Percentiles rank a stretch among this genome's conserved stretches.
phyloP scores from a whole-genome alignment of 2,888 invertebrate genomes.

The Harpalus rubripes region DNA sequence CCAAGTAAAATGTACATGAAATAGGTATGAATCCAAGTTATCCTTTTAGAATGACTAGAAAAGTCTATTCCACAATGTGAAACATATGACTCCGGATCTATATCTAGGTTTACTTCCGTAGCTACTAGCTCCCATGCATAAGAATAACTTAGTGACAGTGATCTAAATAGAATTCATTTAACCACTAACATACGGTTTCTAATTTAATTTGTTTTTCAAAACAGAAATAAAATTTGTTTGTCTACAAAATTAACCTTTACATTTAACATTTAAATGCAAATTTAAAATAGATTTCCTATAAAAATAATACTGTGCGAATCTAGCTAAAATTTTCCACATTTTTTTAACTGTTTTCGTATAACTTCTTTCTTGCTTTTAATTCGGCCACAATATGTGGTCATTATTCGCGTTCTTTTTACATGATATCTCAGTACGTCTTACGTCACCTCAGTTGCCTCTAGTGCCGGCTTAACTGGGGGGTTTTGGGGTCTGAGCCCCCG shows the following conservation, averaged over 20 bases:
- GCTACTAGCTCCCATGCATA: neutral
- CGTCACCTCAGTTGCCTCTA: too few relatives aligned
- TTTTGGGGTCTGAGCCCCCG: too few relatives aligned
- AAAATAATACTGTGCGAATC: too few relatives aligned
- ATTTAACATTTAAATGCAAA: neutral
- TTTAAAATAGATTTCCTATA: neutral
- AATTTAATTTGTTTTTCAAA: slow-evolving; percentile 7
- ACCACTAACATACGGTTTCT: slow-evolving; percentile 2
- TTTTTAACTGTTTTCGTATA: too few relatives aligned
- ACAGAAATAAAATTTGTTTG: neutral
- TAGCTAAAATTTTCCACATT: too few relatives aligned
- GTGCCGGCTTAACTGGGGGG: too few relatives aligned
- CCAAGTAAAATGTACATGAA: slow-evolving; percentile 12
- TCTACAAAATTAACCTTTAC: neutral
- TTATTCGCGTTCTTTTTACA: too few relatives aligned
- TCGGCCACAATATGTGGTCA: too few relatives aligned
- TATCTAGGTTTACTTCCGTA: slow-evolving; percentile 10
- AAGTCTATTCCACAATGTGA: neutral
- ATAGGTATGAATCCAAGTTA: slow-evolving; percentile 22
- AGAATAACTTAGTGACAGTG: slow-evolving; percentile 2
- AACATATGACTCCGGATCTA: slow-evolving; percentile 14
- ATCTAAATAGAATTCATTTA: slow-evolving; percentile 5
- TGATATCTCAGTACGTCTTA: too few relatives aligned
- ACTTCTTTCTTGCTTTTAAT: too few relatives aligned
- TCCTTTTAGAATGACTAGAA: slow-evolving; percentile 17